Evolutionary conservation across 2,888 invertebrate species (phyloP).

Genomic region (Aethes cnicana): DNA sequence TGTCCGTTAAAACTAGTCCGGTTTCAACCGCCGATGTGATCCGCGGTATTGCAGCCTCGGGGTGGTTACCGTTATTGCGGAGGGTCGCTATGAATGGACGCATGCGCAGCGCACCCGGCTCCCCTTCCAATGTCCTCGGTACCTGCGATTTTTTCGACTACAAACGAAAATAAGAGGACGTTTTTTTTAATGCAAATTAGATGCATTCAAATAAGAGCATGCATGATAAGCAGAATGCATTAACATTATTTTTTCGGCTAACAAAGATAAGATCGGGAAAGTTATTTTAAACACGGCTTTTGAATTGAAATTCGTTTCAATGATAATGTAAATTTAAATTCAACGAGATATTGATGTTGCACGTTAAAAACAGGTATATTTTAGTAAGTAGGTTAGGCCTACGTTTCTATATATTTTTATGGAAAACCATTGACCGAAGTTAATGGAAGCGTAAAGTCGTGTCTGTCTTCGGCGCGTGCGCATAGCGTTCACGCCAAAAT

Average conservation of each 20-base stretch:
- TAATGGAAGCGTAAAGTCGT: conserved; percentile 64
- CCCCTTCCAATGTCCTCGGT: conserved; percentile 39
- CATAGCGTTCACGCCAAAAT: conserved; percentile 71
- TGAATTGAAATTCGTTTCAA: conserved; percentile 17
- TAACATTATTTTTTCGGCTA: conserved; percentile 21
- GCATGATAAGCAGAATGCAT: conserved; percentile 10
- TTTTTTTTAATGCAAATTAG: conserved; percentile 39
- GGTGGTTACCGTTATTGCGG: conserved; percentile 56
- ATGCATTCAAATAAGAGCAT: conserved; percentile 34
- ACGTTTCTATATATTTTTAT: conserved; percentile 48
- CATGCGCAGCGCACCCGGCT: conserved; percentile 52
- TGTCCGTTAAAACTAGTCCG: conserved; percentile 67
- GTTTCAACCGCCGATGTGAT: conserved; percentile 49
- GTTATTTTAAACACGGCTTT: conserved; percentile 2
- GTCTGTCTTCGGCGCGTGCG: conserved; percentile 72
- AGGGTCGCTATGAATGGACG: conserved; percentile 56
- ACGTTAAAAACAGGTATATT: too few species aligned
- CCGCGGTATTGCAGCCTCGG: conserved; percentile 50
- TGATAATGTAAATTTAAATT: too few species aligned
- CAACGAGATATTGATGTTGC: too few species aligned
- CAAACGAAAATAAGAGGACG: conserved; percentile 26
- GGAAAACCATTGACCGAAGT: conserved; percentile 56
- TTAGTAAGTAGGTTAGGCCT: too few species aligned
- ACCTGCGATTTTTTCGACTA: conserved; percentile 39
- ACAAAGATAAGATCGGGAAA: conserved; percentile 18